Base-by-base conservation (phyloP, 1,140 invertebrate species). In the Diprion similis region DNA sequence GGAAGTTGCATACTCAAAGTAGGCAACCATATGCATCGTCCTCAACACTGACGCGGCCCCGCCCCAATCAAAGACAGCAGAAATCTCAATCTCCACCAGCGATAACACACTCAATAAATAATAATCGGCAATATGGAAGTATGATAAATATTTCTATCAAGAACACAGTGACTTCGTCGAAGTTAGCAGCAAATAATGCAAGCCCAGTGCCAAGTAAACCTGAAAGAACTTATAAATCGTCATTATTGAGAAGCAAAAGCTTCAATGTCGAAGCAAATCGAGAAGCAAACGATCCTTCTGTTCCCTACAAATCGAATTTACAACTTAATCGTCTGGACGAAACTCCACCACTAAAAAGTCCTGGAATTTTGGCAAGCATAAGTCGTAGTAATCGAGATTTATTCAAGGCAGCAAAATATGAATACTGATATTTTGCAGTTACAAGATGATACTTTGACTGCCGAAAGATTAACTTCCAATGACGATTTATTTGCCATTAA, bases 291-390 rank as follows among this genome's bases (percentile, higher is more conserved):
- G 89, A 86, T 72, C 85, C 86, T 73, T 88, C 87, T 15, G 89
- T 85, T 51, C 90, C 92, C 78, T 94, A 94, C 85, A 94, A 93
- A 78, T 95, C 93, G 0, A 95, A 93, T 83, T 92, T 93, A 15
- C 93, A 95, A 75, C 82, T 95, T 18, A 92, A 92, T 79, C 89
- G 90, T 19, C 83, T 93, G 24, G 90, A 92, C 76, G 92, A 93
- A 78, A 91, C 90, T 24, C 91, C 92, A 9, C 94, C 94, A 18
- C 85, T 96, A 1, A 95, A 95, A 79, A 95, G 94, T 82, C 95
- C 95, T 0, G 94, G 94, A 51, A 94, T 96, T 71, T 92, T 96
- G 8, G 94, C 94, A 65, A 94, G 94, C 77, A 94, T 96, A 45
- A 95, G 92, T 83, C 90, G 94, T 68, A 95, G 94, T 81, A 94